Percentiles rank a stretch among this genome's conserved stretches.
Evolutionary conservation across 2,113 vertebrate species (phyloP).

Genomic region (Gymnarchus niloticus): DNA sequence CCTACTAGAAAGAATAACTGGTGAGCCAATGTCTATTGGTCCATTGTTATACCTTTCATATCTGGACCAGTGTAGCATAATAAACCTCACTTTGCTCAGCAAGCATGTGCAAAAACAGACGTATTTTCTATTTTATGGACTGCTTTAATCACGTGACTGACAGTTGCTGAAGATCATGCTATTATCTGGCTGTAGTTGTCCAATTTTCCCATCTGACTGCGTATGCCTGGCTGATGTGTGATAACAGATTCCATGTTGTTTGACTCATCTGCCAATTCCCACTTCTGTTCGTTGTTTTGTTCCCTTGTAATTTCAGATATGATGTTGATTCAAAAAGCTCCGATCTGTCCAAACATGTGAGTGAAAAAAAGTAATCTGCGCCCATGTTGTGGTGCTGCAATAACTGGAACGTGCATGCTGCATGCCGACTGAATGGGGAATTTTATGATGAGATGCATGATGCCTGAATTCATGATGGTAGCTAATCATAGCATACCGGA

Average conservation of each 20-base stretch:
- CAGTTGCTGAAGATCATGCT: neutral
- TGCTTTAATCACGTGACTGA: neutral
- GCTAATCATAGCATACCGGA: slow-evolving; percentile 44
- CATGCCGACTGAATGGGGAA: slow-evolving; percentile 5
- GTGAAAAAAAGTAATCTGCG: slow-evolving; percentile 43
- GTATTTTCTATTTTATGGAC: neutral
- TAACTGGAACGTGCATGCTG: neutral
- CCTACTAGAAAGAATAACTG: no score
- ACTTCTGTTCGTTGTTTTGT: slow-evolving; percentile 15
- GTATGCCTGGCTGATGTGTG: neutral
- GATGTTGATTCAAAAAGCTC: slow-evolving; percentile 93
- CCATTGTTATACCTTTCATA: neutral
- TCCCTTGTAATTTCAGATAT: slow-evolving; percentile 68
- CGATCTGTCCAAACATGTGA: slow-evolving; percentile 89
- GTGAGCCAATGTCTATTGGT: no score
- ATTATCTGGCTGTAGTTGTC: neutral
- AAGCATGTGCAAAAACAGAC: neutral
- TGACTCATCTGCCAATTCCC: neutral
- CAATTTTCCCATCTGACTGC: neutral
- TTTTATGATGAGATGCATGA: slow-evolving; percentile 22
- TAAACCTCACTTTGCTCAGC: neutral
- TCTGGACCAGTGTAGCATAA: neutral
- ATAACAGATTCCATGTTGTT: neutral
- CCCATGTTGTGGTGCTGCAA: slow-evolving; percentile 22
- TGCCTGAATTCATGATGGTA: slow-evolving; percentile 44